Conservation (phyloP, 2,113 vertebrate species). For the Phylloscopus whistleri region DNA sequence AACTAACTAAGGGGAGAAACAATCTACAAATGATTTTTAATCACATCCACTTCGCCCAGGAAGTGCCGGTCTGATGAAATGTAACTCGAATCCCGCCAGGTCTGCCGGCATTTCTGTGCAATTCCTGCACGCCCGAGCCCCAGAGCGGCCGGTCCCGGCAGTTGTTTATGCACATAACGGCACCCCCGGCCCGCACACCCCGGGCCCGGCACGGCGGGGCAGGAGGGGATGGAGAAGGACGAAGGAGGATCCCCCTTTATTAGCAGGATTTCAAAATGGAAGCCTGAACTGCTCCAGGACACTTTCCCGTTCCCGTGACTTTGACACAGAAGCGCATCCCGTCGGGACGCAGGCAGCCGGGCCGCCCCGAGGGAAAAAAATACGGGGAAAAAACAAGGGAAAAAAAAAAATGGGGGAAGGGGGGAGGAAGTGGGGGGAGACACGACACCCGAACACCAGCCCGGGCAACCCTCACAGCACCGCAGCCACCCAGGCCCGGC, state of each 20-base stretch:
- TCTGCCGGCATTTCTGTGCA: not conserved
- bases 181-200: not conserved
- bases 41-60: not conserved
- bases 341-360: not conserved
- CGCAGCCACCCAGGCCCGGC: not conserved
- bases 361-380: not conserved
- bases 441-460: not conserved
- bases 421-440: not conserved
- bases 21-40: not conserved
- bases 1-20: not conserved
- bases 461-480: not conserved
- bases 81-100: not conserved
- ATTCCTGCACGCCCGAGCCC: not conserved
- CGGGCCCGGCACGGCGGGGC: not conserved
- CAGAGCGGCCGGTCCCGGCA: not conserved
- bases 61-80: not conserved
- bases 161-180: not conserved
- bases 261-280: slow-evolving; percentile 37
- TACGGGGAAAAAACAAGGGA: rapidly evolving
- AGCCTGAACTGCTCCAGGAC: slow-evolving; percentile 38
- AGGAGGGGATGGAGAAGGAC: not conserved
- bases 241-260: not conserved
- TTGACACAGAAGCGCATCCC: not conserved
- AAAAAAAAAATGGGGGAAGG: rapidly evolving
- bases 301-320: not conserved